Conservation (phyloP, 1,140 invertebrate genomes). For the Calliopsis andreniformis region DNA sequence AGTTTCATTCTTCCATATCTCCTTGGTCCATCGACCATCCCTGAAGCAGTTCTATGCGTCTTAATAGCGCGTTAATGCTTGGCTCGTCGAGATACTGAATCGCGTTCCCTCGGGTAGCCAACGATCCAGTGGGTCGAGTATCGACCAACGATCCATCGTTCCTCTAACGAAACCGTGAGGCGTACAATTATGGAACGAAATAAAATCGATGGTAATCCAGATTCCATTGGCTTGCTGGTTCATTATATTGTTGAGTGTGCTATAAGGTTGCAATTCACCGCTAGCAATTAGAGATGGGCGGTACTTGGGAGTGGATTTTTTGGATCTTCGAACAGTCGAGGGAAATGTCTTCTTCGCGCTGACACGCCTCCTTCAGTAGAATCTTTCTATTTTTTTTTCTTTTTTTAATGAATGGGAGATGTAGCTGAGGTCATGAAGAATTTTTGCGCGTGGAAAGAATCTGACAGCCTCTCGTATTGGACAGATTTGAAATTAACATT, state of each 20-base stretch:
- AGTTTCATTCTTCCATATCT: not conserved
- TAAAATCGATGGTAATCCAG: constrained; percentile 10
- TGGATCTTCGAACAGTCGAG: not conserved
- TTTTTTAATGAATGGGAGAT: no score
- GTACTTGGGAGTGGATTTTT: not conserved
- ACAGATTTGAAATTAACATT: no score
- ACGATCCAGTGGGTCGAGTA: not conserved
- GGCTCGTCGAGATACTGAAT: constrained; percentile 13
- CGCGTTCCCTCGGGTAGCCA: not conserved
- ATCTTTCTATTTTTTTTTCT: constrained; percentile 2
- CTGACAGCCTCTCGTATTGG: no score
- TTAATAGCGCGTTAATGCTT: constrained; percentile 35
- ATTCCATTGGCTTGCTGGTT: not conserved
- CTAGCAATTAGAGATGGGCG: constrained; percentile 35
- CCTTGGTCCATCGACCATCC: not conserved
- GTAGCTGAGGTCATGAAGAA: no score
- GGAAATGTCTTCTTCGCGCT: constrained; percentile 7
- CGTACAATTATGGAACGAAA: constrained; percentile 12
- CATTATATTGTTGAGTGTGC: not conserved
- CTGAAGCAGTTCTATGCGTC: constrained; percentile 19
- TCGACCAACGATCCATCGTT: not conserved
- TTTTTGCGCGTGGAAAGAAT: no score
- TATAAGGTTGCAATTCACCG: constrained; percentile 8
- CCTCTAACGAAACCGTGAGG: not conserved
- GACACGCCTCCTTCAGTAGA: not conserved